Percentiles rank a stretch among this genome's conserved stretches.
phyloP scores from a whole-genome alignment of 1,140 invertebrate species.

The Linepithema humile region DNA sequence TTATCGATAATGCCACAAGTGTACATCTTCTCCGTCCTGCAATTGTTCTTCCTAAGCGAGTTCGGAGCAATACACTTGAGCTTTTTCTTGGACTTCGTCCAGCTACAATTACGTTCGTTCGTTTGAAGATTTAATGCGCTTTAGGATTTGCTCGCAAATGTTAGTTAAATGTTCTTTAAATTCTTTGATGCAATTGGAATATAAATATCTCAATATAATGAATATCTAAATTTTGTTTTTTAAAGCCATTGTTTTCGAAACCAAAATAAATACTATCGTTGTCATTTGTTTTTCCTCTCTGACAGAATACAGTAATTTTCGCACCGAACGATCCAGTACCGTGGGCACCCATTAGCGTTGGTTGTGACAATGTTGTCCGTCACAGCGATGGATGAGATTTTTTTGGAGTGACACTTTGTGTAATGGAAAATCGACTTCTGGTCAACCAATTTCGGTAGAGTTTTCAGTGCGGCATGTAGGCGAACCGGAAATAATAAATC shows the following conservation, averaged over 20 bases:
- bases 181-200: background rate
- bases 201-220: background rate
- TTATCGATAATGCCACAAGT: background rate
- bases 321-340: too few relatives aligned
- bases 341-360: background rate
- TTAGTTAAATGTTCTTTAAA: background rate
- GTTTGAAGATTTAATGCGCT: background rate
- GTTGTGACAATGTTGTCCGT: background rate
- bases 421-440: background rate
- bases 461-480: background rate
- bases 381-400: background rate
- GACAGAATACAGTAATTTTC: background rate
- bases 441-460: conserved; percentile 6
- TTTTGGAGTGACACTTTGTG: conserved; percentile 14
- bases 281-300: background rate
- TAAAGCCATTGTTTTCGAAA: background rate
- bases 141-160: background rate
- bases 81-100: background rate
- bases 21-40: background rate
- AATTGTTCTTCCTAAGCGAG: background rate
- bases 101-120: background rate
- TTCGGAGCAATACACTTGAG: too few relatives aligned
- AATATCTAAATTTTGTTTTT: background rate
- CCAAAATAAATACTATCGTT: background rate
- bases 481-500: conserved; percentile 24